phyloP scores from a whole-genome alignment of 2,888 invertebrate species.

The Nomada ruficornis region DNA sequence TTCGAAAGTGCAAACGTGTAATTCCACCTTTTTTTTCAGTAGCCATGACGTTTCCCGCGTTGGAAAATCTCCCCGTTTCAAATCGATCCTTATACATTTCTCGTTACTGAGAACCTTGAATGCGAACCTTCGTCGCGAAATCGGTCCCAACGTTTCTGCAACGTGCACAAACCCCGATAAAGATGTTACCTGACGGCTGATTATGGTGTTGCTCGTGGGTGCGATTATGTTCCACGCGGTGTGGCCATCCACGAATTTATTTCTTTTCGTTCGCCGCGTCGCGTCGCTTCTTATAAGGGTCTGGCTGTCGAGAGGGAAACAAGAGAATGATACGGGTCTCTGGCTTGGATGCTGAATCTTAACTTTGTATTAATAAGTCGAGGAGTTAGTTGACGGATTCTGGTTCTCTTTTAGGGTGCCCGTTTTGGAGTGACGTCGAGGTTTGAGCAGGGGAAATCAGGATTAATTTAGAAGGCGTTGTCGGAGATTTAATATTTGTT shows the following conservation, averaged over 20 bases:
- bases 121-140: constrained; percentile 65
- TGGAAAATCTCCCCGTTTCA: too few relatives aligned
- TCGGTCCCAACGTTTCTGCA: constrained; percentile 40
- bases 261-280: constrained; percentile 30
- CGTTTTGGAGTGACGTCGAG: too few relatives aligned
- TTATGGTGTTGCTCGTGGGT: constrained; percentile 70
- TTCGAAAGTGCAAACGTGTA: too few relatives aligned
- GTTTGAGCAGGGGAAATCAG: too few relatives aligned
- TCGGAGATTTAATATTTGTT: too few relatives aligned
- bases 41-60: too few relatives aligned
- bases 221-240: constrained; percentile 60
- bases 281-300: constrained; percentile 64
- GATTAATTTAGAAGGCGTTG: too few relatives aligned
- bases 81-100: too few relatives aligned
- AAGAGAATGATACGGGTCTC: neutral
- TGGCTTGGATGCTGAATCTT: constrained; percentile 35
- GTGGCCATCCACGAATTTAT: constrained; percentile 53
- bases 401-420: neutral
- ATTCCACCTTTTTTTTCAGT: too few relatives aligned
- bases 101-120: neutral
- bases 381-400: neutral
- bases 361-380: constrained; percentile 36
- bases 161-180: constrained; percentile 47
- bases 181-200: constrained; percentile 63
- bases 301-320: constrained; percentile 49